phyloP scores from a whole-genome alignment of 2,888 invertebrate species.

The Papilio elwesi region DNA sequence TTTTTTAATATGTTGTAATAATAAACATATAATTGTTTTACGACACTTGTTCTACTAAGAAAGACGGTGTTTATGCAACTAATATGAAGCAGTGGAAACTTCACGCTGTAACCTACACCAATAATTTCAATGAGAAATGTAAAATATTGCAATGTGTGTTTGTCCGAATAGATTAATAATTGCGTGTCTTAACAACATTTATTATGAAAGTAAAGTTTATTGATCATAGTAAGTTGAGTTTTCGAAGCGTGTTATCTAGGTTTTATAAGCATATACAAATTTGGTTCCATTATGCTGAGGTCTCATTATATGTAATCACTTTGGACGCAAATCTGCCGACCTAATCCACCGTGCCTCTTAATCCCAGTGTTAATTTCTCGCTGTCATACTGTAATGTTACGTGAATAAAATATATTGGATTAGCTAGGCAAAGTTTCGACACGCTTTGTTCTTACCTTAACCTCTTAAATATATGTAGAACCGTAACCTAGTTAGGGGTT shows the following conservation, averaged over 20 bases:
- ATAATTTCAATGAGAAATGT: background rate
- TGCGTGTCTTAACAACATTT: background rate
- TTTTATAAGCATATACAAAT: conserved; percentile 3
- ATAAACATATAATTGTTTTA: no score
- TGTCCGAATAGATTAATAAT: background rate
- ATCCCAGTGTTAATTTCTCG: conserved; percentile 35
- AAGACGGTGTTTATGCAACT: background rate
- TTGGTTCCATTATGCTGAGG: conserved; percentile 23
- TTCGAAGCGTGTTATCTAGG: background rate
- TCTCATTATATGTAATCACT: conserved; percentile 33
- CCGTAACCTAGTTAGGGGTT: conserved; percentile 25
- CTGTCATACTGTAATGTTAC: conserved; percentile 28
- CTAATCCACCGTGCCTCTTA: conserved; percentile 33
- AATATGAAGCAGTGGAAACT: background rate
- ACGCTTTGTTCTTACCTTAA: conserved; percentile 33
- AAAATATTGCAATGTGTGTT: background rate
- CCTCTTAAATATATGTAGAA: conserved; percentile 29
- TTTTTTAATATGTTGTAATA: no score
- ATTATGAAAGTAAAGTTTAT: background rate
- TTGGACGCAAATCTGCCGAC: conserved; percentile 25
- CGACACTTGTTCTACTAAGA: no score
- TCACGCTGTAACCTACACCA: background rate
- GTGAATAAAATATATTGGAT: conserved; percentile 35
- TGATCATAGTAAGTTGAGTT: background rate
- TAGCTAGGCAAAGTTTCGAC: conserved; percentile 28